Evolutionary conservation across 2,797 vertebrate genomes (phyloP).

Genomic region (Danio tinwini): DNA sequence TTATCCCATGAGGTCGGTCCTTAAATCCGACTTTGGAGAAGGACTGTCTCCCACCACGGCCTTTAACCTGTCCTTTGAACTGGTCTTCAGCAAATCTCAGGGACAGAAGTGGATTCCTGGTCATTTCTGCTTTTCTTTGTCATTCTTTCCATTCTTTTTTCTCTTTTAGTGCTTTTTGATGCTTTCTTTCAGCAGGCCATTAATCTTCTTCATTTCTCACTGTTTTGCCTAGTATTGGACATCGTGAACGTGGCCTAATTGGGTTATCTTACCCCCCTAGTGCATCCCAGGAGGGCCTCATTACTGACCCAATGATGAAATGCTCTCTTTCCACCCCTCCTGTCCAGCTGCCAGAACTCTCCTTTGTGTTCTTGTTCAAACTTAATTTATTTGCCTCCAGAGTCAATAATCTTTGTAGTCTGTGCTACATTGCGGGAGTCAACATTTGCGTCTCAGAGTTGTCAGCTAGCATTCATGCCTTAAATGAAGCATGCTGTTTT

Average conservation of each 20-base stretch:
- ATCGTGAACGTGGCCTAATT: constrained; percentile 42
- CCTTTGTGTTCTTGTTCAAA: constrained; percentile 33
- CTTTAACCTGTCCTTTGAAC: constrained; percentile 49
- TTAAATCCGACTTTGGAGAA: background rate
- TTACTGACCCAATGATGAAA: constrained; percentile 48
- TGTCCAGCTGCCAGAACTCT: constrained; percentile 40
- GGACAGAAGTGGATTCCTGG: constrained; percentile 41
- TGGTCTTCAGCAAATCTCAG: constrained; percentile 41
- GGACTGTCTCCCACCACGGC: constrained; percentile 9
- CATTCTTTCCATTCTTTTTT: constrained; percentile 7
- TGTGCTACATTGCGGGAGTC: constrained; percentile 33
- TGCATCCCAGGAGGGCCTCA: constrained; percentile 35
- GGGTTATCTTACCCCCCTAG: constrained; percentile 50
- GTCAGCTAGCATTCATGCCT: constrained; percentile 14
- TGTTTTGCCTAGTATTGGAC: constrained; percentile 25
- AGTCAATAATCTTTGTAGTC: constrained; percentile 40
- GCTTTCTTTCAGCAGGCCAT: constrained; percentile 52
- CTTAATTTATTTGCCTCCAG: constrained; percentile 38
- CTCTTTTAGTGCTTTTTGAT: constrained; percentile 39
- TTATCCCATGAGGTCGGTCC: constrained; percentile 30
- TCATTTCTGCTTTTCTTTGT: constrained; percentile 20
- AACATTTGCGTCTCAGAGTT: constrained; percentile 13
- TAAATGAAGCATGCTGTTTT: constrained; percentile 18
- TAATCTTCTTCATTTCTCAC: constrained; percentile 48
- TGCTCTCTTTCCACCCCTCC: constrained; percentile 23